Evolutionary conservation across 2,888 invertebrate genomes (phyloP), one percentile per base, ranked within the genome.

Genomic region (Hemicrepidius hirtus): DNA sequence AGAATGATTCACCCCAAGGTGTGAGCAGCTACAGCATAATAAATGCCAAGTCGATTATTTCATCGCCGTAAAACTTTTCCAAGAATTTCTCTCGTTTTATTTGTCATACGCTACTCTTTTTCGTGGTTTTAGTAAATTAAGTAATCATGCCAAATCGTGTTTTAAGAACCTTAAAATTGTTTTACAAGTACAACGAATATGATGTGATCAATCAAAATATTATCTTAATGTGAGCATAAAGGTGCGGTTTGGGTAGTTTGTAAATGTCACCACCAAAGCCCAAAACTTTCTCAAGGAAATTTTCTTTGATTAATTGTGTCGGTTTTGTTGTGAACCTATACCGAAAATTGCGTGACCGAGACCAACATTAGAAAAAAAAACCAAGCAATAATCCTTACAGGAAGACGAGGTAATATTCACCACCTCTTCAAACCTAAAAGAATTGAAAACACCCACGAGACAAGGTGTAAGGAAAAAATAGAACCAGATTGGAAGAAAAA

Each of bases 401-500:
- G 59, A 35, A 35, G 66, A 66, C 55, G 24, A 6, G 68, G 20
- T 20, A 49, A 3, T 21, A 49, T 20, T 10, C 49, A 20, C 53
- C 49, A 20, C 53, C 28, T 24, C 53, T 20, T 53, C 53, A 16
- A 24, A 16, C 24, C 28, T 21, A 24, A 18, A 46, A 16, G 53
- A n/a, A 53, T 24, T 28, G 20, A n/a, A 18, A 16, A 53, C 53
- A 28, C 53, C 53, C 53, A 53, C 53, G 28, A 7, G 18, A 12
- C n/a, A 53, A 12, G 9, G 12, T 12, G 13, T 3, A 1, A 3
- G 37, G 37, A 37, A 53, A 28, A 53, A 53, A 53, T 9, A 53
- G 53, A 53, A 53, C 53, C 53, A 53, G 53, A 49, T 24, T 21
- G 13, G 60, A 37, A 53, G 21, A 60, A 60, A 41, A 35, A 37